These are phyloP conservation scores for Gnathochromis pfefferi DNA, from an alignment of 2,113 vertebrate species.

Conservation along the genomic window DNA sequence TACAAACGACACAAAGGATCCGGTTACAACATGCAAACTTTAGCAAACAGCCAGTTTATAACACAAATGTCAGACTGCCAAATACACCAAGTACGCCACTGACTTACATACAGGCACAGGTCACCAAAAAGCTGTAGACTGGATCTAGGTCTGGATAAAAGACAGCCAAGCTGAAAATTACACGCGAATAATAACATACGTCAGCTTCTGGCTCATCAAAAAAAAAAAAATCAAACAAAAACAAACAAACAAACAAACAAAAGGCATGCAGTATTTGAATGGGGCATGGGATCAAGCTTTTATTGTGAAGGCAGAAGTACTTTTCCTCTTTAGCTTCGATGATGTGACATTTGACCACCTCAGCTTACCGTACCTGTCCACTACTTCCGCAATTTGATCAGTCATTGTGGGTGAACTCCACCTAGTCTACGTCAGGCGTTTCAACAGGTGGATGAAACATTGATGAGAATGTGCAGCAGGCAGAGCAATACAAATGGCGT, in stretches of 20 bases:
- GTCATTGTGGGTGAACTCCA: neutral
- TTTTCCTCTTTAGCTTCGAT: neutral
- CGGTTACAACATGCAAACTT: neutral
- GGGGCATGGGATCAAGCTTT: neutral
- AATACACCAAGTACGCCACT: neutral
- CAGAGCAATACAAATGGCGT: neutral
- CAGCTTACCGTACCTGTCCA: neutral
- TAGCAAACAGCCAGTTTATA: neutral
- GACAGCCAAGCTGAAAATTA: neutral
- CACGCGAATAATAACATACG: neutral
- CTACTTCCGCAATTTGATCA: constrained; percentile 61
- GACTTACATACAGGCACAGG: neutral
- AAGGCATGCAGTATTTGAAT: neutral
- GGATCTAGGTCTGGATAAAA: neutral
- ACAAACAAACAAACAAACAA: neutral
- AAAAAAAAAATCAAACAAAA: neutral
- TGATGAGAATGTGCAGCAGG: constrained; percentile 7
- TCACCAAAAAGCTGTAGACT: neutral
- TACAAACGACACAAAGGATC: neutral
- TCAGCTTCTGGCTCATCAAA: neutral
- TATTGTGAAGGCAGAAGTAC: constrained; percentile 1
- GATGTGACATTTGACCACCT: neutral
- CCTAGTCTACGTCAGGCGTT: constrained; percentile 16
- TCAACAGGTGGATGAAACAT: constrained; percentile 48
- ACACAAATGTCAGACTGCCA: neutral